Base-by-base conservation (phyloP, 64 coral and sea anemone species). In the Trachythela sp. region DNA sequence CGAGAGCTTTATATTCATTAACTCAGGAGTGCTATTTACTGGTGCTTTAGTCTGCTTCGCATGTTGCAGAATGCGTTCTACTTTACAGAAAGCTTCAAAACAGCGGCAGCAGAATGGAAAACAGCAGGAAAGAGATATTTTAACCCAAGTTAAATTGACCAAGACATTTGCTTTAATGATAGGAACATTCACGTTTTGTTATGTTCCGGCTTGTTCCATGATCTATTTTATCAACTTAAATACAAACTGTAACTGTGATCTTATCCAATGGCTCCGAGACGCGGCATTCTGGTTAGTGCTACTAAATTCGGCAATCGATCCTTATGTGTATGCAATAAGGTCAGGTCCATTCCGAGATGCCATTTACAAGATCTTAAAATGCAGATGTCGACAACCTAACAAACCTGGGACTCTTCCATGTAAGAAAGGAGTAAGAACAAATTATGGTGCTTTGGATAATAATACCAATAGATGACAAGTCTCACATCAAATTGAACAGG, bases 251-350 rank as follows among this genome's bases (percentile, higher is more conserved):
- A 80, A 80, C 32, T 80, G 75, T 80, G 75, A 10, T 17, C 9
- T 80, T 80, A 80, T 80, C 30, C 75, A 80, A 35, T 80, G 75
- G 75, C 35, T 13, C 30, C 30, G 75, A 34, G 75, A 80, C 30
- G 30, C 30, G 15, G 31, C 75, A 0, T 13, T 80, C 30, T 80
- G 75, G 75, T 80, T 80, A 35, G 20, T 80, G 8, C 30, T 80
- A 2, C 75, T 80, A 2, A 80, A 13, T 36, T 80, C 75, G 0
- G 75, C 75, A 8, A 80, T 80, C 15, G 30, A 80, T 30, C 75
- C 75, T 4, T 37, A 37, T 38, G 37, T 80, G 8, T 80, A 80
- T 80, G 27, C 75, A 29, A 39, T 35, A 13, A 35, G 75, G 30
- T 80, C 75, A 36, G 35, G 75, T 36, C 15, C 30, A 80, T 80